These are phyloP conservation scores for Sinocyclocheilus maitianheensis DNA, from an alignment of 2,113 vertebrate species.

Conservation along the genomic window DNA sequence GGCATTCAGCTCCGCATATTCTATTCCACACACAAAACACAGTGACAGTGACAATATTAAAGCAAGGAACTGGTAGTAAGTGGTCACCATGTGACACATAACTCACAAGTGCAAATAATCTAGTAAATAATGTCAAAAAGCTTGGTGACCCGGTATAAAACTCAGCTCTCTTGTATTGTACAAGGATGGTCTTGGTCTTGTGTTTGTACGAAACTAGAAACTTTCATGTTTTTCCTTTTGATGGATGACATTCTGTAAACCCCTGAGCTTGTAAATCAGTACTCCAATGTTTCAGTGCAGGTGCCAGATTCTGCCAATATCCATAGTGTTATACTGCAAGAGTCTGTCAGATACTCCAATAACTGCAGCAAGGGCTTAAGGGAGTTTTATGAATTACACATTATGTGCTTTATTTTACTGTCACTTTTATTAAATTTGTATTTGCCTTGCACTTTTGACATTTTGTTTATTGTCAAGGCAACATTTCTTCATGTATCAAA, in stretches of 20 bases:
- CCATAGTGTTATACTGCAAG: constrained; percentile 23
- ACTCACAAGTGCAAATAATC: neutral
- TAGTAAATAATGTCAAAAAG: neutral
- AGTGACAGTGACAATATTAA: too few relatives aligned
- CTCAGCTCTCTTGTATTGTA: neutral
- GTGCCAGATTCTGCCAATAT: constrained; percentile 34
- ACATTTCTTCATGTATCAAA: neutral
- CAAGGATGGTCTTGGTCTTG: neutral
- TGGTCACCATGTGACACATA: neutral
- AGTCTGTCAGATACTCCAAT: constrained; percentile 7
- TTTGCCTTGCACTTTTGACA: neutral
- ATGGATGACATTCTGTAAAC: constrained; percentile 51
- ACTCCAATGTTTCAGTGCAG: constrained; percentile 41
- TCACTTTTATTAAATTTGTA: constrained; percentile 17
- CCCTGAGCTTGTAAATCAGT: constrained; percentile 47
- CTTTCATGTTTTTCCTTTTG: constrained; percentile 26
- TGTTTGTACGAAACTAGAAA: constrained; percentile 31
- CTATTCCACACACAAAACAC: neutral
- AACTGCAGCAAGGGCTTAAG: neutral
- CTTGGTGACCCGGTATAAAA: neutral
- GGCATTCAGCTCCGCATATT: neutral
- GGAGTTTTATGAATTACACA: neutral
- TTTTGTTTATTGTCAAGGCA: too few relatives aligned
- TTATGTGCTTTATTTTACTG: neutral
- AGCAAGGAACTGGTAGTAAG: too few relatives aligned